Evolutionary conservation across 2,113 vertebrate genomes (phyloP).

Genomic region (Elephas maximus): DNA sequence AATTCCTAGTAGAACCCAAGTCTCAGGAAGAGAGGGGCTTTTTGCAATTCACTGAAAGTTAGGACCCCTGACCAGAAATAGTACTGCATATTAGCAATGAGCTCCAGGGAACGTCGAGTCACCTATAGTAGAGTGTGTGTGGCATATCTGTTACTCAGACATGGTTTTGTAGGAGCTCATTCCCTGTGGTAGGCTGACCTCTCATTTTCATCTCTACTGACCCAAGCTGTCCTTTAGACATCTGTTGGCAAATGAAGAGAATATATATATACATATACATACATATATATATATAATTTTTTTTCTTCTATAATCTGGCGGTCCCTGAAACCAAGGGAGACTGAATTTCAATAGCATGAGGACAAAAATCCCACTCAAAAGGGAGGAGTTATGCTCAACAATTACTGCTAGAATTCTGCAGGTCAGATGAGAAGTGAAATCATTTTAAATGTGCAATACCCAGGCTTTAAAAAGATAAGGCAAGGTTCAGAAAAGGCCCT

Average conservation of each 20-base stretch:
- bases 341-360: slow-evolving; percentile 4
- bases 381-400: not conserved
- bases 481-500: not conserved
- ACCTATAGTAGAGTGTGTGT: not conserved
- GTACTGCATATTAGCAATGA: not conserved
- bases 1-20: slow-evolving; percentile 57
- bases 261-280: not conserved
- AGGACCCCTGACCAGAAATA: not conserved
- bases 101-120: not conserved
- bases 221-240: slow-evolving; percentile 29
- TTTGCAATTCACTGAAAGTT: slow-evolving; percentile 16
- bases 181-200: not conserved
- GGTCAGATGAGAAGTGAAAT: slow-evolving; percentile 8
- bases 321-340: not conserved
- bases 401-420: not conserved
- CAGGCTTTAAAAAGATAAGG: not conserved
- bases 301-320: not conserved
- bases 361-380: slow-evolving; percentile 1
- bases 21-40: slow-evolving; percentile 56
- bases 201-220: slow-evolving; percentile 35
- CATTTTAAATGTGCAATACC: not conserved
- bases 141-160: not conserved
- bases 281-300: not conserved
- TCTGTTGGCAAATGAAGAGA: slow-evolving; percentile 12
- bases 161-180: not conserved